Evolutionary conservation across 2,113 vertebrate species (phyloP).

Genomic region (Harpagus bidentatus): DNA sequence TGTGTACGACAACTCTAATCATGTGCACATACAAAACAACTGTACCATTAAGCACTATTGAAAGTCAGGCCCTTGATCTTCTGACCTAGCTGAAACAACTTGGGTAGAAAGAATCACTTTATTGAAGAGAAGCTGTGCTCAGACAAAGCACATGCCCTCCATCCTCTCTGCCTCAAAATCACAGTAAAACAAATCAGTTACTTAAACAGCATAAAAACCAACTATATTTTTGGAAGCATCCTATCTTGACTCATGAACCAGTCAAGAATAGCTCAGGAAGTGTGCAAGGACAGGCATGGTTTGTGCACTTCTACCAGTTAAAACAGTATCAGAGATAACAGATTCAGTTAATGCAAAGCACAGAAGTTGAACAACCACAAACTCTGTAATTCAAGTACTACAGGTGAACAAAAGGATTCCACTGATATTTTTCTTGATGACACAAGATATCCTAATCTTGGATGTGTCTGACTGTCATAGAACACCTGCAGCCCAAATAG

Average conservation of each 20-base stretch:
- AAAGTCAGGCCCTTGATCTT: background rate
- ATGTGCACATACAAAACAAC: background rate
- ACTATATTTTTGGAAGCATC: background rate
- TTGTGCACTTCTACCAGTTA: background rate
- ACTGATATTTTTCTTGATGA: background rate
- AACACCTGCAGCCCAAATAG: background rate
- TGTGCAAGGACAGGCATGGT: background rate
- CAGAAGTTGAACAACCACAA: background rate
- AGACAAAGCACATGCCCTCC: background rate
- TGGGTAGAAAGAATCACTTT: background rate
- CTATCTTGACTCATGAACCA: background rate
- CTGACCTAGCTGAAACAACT: background rate
- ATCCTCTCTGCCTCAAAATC: background rate
- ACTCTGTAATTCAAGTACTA: background rate
- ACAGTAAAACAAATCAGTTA: background rate
- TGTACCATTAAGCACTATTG: background rate
- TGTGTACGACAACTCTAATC: fast-evolving
- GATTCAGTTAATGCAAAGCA: background rate
- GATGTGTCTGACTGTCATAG: background rate
- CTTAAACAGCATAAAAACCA: background rate
- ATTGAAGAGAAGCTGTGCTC: background rate
- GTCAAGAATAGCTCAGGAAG: background rate
- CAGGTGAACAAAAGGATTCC: background rate
- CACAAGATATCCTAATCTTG: background rate
- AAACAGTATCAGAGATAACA: background rate